phyloP scores from a whole-genome alignment of 2,888 invertebrate species.

The Trachelus iudaicus region DNA sequence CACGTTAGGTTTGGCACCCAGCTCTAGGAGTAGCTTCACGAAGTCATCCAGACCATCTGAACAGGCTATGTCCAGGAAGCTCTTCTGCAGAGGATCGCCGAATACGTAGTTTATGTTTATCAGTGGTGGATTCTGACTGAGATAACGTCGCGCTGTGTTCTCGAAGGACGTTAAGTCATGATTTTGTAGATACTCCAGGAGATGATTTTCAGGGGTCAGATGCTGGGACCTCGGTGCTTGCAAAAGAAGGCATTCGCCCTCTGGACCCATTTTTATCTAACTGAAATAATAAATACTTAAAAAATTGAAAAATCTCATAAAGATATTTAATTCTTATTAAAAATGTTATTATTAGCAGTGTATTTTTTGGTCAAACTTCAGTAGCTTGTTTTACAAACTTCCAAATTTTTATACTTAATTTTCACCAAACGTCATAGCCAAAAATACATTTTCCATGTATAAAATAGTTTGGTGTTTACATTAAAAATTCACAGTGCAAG shows the following conservation, averaged over 20 bases:
- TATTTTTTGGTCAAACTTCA: not conserved
- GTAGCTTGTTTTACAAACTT: not conserved
- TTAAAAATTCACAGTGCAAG: not conserved
- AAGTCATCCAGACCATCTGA: conserved; percentile 69
- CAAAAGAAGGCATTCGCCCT: not conserved
- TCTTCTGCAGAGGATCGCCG: conserved; percentile 71
- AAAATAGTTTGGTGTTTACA: not conserved
- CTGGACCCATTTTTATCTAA: not conserved
- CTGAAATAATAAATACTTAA: not conserved
- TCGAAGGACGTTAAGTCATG: conserved; percentile 32
- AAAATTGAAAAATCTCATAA: too few species aligned
- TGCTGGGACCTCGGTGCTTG: not conserved
- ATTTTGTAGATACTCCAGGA: not conserved
- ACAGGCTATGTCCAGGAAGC: conserved; percentile 72
- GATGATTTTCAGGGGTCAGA: not conserved
- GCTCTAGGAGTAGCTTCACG: conserved; percentile 70
- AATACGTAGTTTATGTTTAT: conserved; percentile 70
- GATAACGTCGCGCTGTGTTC: conserved; percentile 29
- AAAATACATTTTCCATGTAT: not conserved
- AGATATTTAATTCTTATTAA: not conserved
- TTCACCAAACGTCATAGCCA: not conserved
- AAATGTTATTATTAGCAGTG: not conserved
- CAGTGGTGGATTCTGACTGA: conserved; percentile 22
- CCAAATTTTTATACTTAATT: not conserved
- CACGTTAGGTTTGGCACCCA: conserved; percentile 73